Conservation (phyloP, 2,888 invertebrate genomes). For the Dorcus parallelipipedus region DNA sequence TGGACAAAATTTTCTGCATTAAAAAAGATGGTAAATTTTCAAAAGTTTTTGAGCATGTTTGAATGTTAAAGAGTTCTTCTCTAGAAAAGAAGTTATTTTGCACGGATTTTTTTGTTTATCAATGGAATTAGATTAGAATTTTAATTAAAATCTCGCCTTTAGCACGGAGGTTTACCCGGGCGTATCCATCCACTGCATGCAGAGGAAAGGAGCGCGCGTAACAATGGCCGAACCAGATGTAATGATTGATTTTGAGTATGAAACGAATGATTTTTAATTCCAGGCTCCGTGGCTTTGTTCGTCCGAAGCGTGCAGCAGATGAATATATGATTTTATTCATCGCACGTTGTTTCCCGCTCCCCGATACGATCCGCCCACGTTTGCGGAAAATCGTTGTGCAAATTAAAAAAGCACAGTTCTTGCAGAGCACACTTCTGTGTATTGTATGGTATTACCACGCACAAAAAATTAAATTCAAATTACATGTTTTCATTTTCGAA, state of each 20-base stretch:
- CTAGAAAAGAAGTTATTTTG: too few species aligned
- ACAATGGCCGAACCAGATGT: slow-evolving; percentile 26
- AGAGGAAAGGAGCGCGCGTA: slow-evolving; percentile 2
- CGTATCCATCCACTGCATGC: neutral
- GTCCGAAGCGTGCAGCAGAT: slow-evolving; percentile 38
- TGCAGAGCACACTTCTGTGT: neutral
- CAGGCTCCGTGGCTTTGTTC: slow-evolving; percentile 42
- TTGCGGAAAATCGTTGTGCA: slow-evolving; percentile 41
- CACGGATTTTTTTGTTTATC: too few species aligned
- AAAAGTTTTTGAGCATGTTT: too few species aligned
- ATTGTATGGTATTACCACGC: neutral
- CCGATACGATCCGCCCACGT: slow-evolving; percentile 30
- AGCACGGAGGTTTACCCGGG: too few species aligned
- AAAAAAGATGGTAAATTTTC: too few species aligned
- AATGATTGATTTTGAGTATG: slow-evolving; percentile 48
- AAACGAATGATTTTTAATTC: slow-evolving; percentile 51
- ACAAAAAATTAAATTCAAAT: neutral
- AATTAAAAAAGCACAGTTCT: slow-evolving; percentile 40
- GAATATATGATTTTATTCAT: slow-evolving; percentile 49
- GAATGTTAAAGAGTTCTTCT: too few species aligned
- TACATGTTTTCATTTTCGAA: too few species aligned
- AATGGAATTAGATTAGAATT: too few species aligned
- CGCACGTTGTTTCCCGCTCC: slow-evolving; percentile 40
- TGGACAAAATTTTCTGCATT: too few species aligned
- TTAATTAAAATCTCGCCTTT: too few species aligned